These are phyloP conservation scores for Andrena camellia DNA, from an alignment of 2,888 invertebrate genomes.

Conservation along the genomic window DNA sequence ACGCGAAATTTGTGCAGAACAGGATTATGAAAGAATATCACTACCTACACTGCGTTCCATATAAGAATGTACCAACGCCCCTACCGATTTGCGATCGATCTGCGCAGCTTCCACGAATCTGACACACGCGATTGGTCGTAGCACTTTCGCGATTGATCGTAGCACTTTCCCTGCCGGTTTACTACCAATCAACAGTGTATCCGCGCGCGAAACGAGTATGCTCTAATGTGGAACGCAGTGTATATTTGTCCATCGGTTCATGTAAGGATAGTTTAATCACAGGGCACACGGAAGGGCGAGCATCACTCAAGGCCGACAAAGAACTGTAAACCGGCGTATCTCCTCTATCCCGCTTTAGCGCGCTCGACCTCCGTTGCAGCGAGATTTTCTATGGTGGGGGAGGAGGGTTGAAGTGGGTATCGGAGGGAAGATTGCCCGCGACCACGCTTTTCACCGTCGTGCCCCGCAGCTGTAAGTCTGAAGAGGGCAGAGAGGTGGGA, in stretches of 20 bases:
- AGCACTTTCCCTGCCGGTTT: too few relatives aligned
- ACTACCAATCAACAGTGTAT: too few relatives aligned
- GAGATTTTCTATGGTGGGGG: slow-evolving; percentile 44
- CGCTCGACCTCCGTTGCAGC: slow-evolving; percentile 29
- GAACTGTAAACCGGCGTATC: slow-evolving; percentile 7
- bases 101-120: too few relatives aligned
- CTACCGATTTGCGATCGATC: too few relatives aligned
- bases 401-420: slow-evolving; percentile 56
- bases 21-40: not conserved
- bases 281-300: not conserved
- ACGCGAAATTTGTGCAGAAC: not conserved
- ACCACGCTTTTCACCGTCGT: slow-evolving; percentile 76
- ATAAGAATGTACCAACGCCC: too few relatives aligned
- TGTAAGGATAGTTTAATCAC: not conserved
- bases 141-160: too few relatives aligned
- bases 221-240: too few relatives aligned
- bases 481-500: slow-evolving; percentile 31
- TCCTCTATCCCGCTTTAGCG: slow-evolving; percentile 10
- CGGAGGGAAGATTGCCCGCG: slow-evolving; percentile 76
- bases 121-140: too few relatives aligned
- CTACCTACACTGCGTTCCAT: too few relatives aligned
- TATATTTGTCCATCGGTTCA: not conserved
- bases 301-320: slow-evolving; percentile 19
- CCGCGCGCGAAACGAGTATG: too few relatives aligned
- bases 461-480: slow-evolving; percentile 76